Conservation (phyloP, 2,797 vertebrate species). For the Stomatorhinus walkeri region DNA sequence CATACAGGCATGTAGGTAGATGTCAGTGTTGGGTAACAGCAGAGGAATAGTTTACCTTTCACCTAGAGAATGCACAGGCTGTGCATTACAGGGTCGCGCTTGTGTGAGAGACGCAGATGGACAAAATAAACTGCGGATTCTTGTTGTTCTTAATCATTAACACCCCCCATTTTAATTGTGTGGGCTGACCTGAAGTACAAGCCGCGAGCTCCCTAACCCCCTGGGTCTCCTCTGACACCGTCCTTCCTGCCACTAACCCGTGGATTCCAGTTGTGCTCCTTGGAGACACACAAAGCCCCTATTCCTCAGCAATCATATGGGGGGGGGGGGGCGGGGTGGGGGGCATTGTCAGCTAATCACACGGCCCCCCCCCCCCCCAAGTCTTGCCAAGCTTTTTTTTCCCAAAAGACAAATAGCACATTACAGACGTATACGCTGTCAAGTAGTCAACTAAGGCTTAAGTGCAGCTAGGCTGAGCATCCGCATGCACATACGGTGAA, state of each 20-base stretch:
- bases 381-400: background rate
- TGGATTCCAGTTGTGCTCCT: background rate
- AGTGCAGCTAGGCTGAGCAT: background rate
- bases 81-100: background rate
- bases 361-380: background rate
- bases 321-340: background rate
- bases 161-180: background rate
- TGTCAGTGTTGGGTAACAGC: background rate
- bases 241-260: background rate
- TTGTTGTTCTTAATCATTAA: background rate
- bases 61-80: background rate
- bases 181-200: background rate
- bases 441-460: background rate
- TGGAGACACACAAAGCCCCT: conserved; percentile 11
- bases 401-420: background rate
- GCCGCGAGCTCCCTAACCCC: background rate
- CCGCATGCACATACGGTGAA: background rate
- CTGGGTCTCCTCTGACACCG: background rate
- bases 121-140: background rate
- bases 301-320: background rate
- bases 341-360: conserved; percentile 19
- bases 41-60: background rate
- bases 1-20: background rate
- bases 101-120: background rate
- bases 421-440: background rate